Conservation (phyloP, 2,888 invertebrate genomes). For the Tenodera sinensis region DNA sequence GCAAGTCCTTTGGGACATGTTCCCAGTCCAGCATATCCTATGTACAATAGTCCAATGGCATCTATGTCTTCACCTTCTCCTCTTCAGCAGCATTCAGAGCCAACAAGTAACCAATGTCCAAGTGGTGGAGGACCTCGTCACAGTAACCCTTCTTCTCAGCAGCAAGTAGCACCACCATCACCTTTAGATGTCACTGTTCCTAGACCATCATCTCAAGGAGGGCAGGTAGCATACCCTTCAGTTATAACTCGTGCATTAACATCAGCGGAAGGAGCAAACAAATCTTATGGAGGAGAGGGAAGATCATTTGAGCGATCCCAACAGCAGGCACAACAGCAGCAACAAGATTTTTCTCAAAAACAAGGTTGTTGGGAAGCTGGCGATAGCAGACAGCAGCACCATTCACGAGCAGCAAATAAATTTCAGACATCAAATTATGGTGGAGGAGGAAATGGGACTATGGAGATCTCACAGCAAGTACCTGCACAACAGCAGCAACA, state of each 20-base stretch:
- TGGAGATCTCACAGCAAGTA: slow-evolving; percentile 50
- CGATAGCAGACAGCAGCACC: slow-evolving; percentile 40
- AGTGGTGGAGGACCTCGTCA: slow-evolving; percentile 35
- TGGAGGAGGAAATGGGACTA: slow-evolving; percentile 33
- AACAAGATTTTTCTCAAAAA: slow-evolving; percentile 31
- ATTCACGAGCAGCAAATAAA: slow-evolving; percentile 29
- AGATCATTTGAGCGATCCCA: slow-evolving; percentile 44
- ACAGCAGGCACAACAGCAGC: slow-evolving; percentile 32
- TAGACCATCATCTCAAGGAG: slow-evolving; percentile 56
- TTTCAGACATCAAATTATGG: slow-evolving; percentile 14
- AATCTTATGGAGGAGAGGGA: slow-evolving; percentile 10
- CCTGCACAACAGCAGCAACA: slow-evolving; percentile 48
- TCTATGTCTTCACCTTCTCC: slow-evolving; percentile 64
- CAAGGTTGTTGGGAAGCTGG: slow-evolving; percentile 43
- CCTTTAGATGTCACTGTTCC: slow-evolving; percentile 68
- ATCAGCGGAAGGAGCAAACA: slow-evolving; percentile 5
- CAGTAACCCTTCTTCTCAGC: slow-evolving; percentile 41
- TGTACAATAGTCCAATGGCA: slow-evolving; percentile 81
- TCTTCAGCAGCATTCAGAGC: slow-evolving; percentile 56
- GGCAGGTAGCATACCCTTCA: slow-evolving; percentile 71
- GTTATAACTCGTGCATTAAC: slow-evolving; percentile 68
- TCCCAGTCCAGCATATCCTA: slow-evolving; percentile 75
- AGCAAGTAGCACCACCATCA: slow-evolving; percentile 59
- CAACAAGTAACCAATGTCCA: slow-evolving; percentile 24
- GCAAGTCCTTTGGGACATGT: slow-evolving; percentile 70